Evolutionary conservation across 2,797 vertebrate species (phyloP).

Genomic region (Gymnocypris eckloni): DNA sequence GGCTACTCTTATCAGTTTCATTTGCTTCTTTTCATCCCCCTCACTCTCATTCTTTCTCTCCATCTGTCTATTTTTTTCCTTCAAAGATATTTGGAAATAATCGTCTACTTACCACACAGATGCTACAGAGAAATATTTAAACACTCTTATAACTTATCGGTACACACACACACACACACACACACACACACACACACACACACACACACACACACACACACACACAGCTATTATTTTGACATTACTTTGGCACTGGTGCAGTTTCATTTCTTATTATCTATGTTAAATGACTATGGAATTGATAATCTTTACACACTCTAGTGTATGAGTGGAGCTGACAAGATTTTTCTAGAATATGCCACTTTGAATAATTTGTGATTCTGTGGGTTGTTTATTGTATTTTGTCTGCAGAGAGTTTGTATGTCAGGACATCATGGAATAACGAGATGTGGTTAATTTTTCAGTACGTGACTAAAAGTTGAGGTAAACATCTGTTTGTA

Average conservation of each 20-base stretch:
- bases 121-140: slow-evolving; percentile 10
- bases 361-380: not conserved
- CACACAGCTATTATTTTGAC: not conserved
- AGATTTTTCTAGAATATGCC: not conserved
- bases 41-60: slow-evolving; percentile 26
- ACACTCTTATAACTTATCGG: not conserved
- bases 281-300: not conserved
- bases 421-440: not conserved
- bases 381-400: not conserved
- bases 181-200: too few relatives aligned
- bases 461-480: slow-evolving; percentile 1
- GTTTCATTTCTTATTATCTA: not conserved
- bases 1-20: slow-evolving; percentile 15
- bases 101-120: not conserved
- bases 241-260: not conserved
- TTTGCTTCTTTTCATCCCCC: not conserved
- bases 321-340: not conserved
- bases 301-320: not conserved
- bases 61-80: slow-evolving; percentile 8
- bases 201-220: too few relatives aligned
- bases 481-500: slow-evolving; percentile 21
- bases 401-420: not conserved
- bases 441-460: not conserved
- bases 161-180: too few relatives aligned
- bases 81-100: slow-evolving; percentile 24